Evolutionary conservation across 2,888 invertebrate genomes (phyloP).

Genomic region (Tetragnatha montana): DNA sequence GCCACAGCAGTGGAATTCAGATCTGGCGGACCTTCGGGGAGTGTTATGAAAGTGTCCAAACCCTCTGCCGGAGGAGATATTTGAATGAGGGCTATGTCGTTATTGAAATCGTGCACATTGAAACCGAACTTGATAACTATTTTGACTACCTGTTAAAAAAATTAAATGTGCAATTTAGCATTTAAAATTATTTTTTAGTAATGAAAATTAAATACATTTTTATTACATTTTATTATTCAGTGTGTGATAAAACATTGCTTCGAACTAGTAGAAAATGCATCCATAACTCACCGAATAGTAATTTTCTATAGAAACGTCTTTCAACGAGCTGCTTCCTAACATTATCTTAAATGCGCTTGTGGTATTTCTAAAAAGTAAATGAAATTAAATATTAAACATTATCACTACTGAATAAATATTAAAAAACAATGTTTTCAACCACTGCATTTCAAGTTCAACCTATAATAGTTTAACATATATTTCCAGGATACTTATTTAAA

Average conservation of each 20-base stretch:
- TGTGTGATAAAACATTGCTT: no score
- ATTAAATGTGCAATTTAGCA: background rate
- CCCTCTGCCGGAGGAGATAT: conserved; percentile 17
- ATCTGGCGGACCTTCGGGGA: conserved; percentile 14
- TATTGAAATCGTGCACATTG: conserved; percentile 17
- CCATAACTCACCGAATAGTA: conserved; percentile 48
- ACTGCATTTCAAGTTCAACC: no score
- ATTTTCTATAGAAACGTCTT: conserved; percentile 6
- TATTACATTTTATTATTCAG: no score
- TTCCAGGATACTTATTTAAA: no score
- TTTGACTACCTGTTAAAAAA: conserved; percentile 48
- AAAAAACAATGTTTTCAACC: no score
- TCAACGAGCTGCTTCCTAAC: conserved; percentile 49
- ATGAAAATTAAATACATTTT: background rate
- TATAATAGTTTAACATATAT: no score
- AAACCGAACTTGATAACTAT: conserved; percentile 57
- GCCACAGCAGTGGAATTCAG: conserved; percentile 28
- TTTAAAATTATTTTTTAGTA: background rate
- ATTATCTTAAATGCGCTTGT: conserved; percentile 44
- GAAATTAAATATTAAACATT: background rate
- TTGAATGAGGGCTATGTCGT: conserved; percentile 57
- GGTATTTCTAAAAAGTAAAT: conserved; percentile 32
- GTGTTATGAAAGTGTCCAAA: background rate
- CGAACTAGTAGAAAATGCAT: background rate
- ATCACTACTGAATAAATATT: no score